These are phyloP conservation scores for Ornithoptera alexandrae DNA, from an alignment of 2,888 invertebrate species.

Conservation along the genomic window DNA sequence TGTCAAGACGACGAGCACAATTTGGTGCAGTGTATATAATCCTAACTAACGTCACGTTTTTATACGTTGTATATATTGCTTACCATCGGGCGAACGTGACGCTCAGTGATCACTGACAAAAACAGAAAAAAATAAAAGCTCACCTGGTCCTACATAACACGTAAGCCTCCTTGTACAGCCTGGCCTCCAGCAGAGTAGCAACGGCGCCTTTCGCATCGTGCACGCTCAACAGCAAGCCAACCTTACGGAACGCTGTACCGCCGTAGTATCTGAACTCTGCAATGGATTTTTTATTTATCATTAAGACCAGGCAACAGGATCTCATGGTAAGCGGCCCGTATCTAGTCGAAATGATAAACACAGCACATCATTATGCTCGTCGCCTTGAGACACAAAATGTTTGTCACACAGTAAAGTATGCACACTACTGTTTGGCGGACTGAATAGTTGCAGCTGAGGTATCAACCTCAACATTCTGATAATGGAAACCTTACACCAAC, in stretches of 20 bases:
- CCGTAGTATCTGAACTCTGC: conserved; percentile 44
- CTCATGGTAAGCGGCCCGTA: no score
- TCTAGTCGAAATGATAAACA: no score
- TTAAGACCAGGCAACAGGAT: not conserved
- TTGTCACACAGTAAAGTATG: no score
- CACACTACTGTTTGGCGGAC: not conserved
- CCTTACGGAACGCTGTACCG: conserved; percentile 56
- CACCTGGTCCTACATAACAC: conserved; percentile 54
- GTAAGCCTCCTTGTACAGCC: conserved; percentile 79
- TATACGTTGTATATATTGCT: no score
- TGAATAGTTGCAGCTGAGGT: no score
- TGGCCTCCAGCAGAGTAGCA: conserved; percentile 59
- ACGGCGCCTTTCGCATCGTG: conserved; percentile 81
- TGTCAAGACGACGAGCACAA: no score
- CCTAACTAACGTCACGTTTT: no score
- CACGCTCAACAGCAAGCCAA: conserved; percentile 67
- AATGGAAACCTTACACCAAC: not conserved
- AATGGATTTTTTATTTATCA: not conserved
- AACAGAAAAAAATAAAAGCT: not conserved
- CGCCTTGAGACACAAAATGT: no score
- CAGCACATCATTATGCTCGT: no score
- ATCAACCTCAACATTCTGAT: not conserved
- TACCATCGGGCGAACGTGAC: no score
- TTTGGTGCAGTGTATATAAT: no score
- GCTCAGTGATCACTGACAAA: no score